Conservation (phyloP, 2,888 invertebrate genomes). For the Colletes collaris region DNA sequence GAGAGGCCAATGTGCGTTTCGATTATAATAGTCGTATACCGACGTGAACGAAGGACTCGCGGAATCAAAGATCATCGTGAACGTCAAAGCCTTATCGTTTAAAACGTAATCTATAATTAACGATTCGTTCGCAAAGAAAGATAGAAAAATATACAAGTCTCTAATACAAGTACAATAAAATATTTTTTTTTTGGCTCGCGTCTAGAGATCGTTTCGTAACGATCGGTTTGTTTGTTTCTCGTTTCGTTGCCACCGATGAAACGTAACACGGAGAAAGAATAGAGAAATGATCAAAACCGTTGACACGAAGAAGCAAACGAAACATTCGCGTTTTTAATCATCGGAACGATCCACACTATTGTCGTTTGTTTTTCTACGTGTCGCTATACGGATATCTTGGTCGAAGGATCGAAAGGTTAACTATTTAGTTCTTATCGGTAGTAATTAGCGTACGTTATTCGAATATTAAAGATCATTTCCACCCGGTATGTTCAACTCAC, state of each 20-base stretch:
- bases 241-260: slow-evolving; percentile 49
- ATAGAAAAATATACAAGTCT: slow-evolving; percentile 63
- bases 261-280: background rate
- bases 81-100: slow-evolving; percentile 36
- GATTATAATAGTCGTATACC: slow-evolving; percentile 35
- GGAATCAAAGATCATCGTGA: slow-evolving; percentile 29
- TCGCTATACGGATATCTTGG: slow-evolving; percentile 57
- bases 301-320: slow-evolving; percentile 1
- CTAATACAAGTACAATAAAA: slow-evolving; percentile 45
- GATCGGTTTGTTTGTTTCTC: background rate
- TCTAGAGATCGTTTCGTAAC: slow-evolving; percentile 15
- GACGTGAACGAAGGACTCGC: slow-evolving; percentile 13
- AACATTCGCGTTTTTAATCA: background rate
- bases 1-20: slow-evolving; percentile 65
- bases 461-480: slow-evolving; percentile 36
- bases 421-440: slow-evolving; percentile 52
- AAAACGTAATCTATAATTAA: slow-evolving; percentile 42
- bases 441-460: slow-evolving; percentile 48
- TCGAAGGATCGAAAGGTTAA: slow-evolving; percentile 53
- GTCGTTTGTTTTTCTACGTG: slow-evolving; percentile 51
- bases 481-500: slow-evolving; percentile 18
- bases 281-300: background rate
- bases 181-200: slow-evolving; percentile 24
- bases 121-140: slow-evolving; percentile 51
- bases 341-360: slow-evolving; percentile 56